These are phyloP conservation scores for Lomographa bimaculata DNA, from an alignment of 2,888 invertebrate genomes.

Conservation along the genomic window DNA sequence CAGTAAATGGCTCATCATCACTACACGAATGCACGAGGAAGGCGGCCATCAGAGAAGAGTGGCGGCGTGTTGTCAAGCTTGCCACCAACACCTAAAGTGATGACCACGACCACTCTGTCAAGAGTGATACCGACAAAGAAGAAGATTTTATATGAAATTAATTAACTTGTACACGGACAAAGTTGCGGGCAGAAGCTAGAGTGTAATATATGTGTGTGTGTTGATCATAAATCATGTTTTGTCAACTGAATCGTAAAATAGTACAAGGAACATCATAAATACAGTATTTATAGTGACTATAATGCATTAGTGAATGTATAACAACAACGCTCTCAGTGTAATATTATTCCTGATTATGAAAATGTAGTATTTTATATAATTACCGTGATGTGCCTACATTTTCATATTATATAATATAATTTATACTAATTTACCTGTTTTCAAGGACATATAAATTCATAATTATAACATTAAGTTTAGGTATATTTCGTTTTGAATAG, in stretches of 20 bases:
- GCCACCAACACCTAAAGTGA: no score
- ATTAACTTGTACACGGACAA: no score
- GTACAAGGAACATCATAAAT: constrained; percentile 69
- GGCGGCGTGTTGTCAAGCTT: no score
- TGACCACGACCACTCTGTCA: no score
- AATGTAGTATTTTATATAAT: constrained; percentile 49
- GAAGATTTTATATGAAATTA: no score
- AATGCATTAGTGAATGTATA: constrained; percentile 46
- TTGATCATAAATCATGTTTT: background rate
- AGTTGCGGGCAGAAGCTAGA: no score
- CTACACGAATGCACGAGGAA: no score
- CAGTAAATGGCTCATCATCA: no score
- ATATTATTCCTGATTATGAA: constrained; percentile 51
- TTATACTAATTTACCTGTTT: constrained; percentile 64
- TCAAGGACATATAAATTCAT: constrained; percentile 44
- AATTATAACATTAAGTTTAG: constrained; percentile 39
- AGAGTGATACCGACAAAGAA: no score
- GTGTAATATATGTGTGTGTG: no score
- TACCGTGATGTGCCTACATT: constrained; percentile 47
- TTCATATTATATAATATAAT: constrained; percentile 44
- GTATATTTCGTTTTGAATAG: constrained; percentile 30
- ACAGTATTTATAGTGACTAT: constrained; percentile 51
- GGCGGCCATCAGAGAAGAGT: no score
- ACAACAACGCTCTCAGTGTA: constrained; percentile 68
- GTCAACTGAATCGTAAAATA: constrained; percentile 47